Conservation (phyloP, 2,888 invertebrate species). For the Cheilosia grossa region DNA sequence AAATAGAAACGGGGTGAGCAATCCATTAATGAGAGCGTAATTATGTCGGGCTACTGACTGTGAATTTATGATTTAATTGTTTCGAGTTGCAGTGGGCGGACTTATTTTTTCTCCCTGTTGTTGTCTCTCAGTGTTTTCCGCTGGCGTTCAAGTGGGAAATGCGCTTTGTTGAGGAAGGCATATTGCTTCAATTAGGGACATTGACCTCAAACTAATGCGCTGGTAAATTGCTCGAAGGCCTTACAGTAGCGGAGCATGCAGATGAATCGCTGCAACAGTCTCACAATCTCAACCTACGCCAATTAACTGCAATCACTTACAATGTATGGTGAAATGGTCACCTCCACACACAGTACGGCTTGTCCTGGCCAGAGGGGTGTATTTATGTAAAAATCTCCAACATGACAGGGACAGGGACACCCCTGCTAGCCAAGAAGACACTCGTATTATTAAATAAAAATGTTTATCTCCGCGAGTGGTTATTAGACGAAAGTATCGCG, state of each 20-base stretch:
- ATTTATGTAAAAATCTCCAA: conserved; percentile 35
- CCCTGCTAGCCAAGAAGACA: not conserved
- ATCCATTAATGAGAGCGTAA: conserved; percentile 67
- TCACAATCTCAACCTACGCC: not conserved
- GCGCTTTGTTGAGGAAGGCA: conserved; percentile 28
- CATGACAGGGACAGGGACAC: conserved; percentile 19
- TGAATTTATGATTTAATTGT: conserved; percentile 71
- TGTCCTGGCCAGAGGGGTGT: conserved; percentile 41
- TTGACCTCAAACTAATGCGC: conserved; percentile 56
- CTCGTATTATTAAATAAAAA: conserved; percentile 55
- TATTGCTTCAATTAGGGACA: conserved; percentile 51
- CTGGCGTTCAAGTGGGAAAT: conserved; percentile 38
- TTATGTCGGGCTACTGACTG: conserved; percentile 73
- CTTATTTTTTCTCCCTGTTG: not conserved
- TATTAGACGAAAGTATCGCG: conserved; percentile 50
- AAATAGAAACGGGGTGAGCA: conserved; percentile 51
- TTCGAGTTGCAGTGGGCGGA: conserved; percentile 43
- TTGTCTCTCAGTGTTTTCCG: conserved; percentile 27
- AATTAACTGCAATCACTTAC: conserved; percentile 9
- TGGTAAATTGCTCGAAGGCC: conserved; percentile 31
- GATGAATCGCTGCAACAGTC: not conserved
- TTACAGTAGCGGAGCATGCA: not conserved
- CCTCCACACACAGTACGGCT: not conserved
- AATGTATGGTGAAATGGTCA: conserved; percentile 56
- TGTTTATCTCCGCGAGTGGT: conserved; percentile 52